Base-by-base conservation (phyloP, 2,113 vertebrate genomes). In the Gambusia holbrooki region DNA sequence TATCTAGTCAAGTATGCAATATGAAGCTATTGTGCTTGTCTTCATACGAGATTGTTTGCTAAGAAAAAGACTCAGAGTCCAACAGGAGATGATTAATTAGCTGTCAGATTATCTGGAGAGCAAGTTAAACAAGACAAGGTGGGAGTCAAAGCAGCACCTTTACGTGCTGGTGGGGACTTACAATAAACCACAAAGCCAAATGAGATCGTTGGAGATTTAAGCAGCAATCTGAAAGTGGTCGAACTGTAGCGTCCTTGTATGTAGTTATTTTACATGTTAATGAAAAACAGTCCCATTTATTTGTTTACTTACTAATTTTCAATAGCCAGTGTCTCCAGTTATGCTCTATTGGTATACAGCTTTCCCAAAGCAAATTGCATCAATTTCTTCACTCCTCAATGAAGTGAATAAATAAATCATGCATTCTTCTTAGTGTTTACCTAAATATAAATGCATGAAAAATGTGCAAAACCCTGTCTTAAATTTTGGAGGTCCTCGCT, bases 21-120 rank as follows among this genome's bases (percentile, higher is more conserved):
- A 75, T 30, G 60, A 61, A 66, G 71, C 62, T 33, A 71, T 76
- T 79, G 69, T 65, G 32, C 66, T 42, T 69, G 67, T 30, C 42
- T 81, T 75, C 61, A 71, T 81, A 80, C 80, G 54, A 80, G 51
- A 77, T 86, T 76, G 76, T 76, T 76, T 71, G 62, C 74, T 13
- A 60, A 19, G 66, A 76, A 81, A 81, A 76, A 66, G 75, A 72
- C 66, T 66, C 68, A 48, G 64, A 77, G 82, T 69, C 51, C 60
- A 78, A 79, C 35, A 66, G 35, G 28, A 80, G 51, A 71, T 73
- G 40, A 71, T 64, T 60, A 75, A 77, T 62, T 30, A 70, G 58
- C 40, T 27, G 61, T 83, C 60, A 62, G 73, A 66, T 80, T 70
- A 69, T 78, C 48, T 37, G 25, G 45, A 69, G 67, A n/a, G 42